phyloP scores from a whole-genome alignment of 2,113 vertebrate species.

The Podiceps cristatus region DNA sequence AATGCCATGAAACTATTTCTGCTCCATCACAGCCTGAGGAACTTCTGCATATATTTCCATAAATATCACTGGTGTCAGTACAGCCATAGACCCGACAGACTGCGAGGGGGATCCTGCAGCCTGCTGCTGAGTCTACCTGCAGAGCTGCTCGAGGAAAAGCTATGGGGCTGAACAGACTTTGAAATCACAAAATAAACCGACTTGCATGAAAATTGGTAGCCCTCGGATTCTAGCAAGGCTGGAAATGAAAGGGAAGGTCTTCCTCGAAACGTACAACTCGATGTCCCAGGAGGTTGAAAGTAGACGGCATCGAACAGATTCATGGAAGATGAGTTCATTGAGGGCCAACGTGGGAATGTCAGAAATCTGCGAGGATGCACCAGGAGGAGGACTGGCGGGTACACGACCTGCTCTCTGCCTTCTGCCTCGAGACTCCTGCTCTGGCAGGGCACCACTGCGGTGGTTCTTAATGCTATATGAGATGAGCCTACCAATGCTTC shows the following conservation, averaged over 20 bases:
- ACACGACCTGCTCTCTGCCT: not conserved
- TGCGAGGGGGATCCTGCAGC: slow-evolving; percentile 20
- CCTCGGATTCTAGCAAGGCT: not conserved
- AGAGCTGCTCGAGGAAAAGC: not conserved
- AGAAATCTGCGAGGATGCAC: not conserved
- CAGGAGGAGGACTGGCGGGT: not conserved
- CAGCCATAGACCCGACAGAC: not conserved
- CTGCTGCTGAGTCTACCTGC: not conserved
- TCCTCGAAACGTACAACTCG: rapidly evolving
- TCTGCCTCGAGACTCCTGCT: not conserved
- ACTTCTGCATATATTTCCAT: slow-evolving; percentile 45
- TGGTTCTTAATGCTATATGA: rapidly evolving
- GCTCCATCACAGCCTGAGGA: slow-evolving; percentile 45
- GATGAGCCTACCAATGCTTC: rapidly evolving
- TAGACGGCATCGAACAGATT: not conserved
- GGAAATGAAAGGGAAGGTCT: not conserved
- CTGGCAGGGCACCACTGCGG: not conserved
- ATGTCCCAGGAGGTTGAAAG: not conserved
- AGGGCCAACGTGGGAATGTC: not conserved
- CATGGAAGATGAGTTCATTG: not conserved
- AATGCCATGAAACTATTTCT: slow-evolving; percentile 33
- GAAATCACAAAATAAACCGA: not conserved
- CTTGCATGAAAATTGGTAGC: rapidly evolving
- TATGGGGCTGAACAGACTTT: not conserved
- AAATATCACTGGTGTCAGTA: not conserved